Conservation (phyloP, 2,797 vertebrate genomes). For the Setipinna tenuifilis region DNA sequence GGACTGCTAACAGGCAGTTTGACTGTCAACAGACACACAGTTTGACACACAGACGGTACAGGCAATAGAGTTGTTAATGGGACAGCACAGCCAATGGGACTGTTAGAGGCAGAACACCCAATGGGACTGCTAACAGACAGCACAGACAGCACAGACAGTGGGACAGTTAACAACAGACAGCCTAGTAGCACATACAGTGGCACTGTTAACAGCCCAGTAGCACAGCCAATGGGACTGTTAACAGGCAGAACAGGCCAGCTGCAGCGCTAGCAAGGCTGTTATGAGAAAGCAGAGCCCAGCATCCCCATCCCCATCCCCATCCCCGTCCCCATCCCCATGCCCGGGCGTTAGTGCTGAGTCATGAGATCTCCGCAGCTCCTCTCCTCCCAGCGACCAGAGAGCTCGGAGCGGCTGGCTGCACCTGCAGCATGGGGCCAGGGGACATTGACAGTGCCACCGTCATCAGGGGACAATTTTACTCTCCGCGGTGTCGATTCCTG, state of each 20-base stretch:
- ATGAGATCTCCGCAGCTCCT: neutral
- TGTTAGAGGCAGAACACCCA: neutral
- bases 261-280: no score
- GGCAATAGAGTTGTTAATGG: no score
- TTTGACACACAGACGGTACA: no score
- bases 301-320: no score
- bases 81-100: neutral
- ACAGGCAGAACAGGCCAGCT: no score
- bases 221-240: neutral
- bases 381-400: neutral
- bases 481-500: neutral
- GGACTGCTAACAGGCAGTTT: no score
- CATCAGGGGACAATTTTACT: neutral
- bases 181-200: no score
- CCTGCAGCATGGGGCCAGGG: neutral
- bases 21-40: no score
- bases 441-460: neutral
- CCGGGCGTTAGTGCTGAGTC: slow-evolving; percentile 5
- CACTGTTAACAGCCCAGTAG: neutral
- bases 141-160: no score
- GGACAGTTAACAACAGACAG: no score
- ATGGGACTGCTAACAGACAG: neutral
- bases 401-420: neutral
- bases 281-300: neutral
- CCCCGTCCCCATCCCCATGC: no score